These are phyloP conservation scores for Boloria euphrosyne DNA, from an alignment of 2,888 invertebrate genomes.

Conservation along the genomic window DNA sequence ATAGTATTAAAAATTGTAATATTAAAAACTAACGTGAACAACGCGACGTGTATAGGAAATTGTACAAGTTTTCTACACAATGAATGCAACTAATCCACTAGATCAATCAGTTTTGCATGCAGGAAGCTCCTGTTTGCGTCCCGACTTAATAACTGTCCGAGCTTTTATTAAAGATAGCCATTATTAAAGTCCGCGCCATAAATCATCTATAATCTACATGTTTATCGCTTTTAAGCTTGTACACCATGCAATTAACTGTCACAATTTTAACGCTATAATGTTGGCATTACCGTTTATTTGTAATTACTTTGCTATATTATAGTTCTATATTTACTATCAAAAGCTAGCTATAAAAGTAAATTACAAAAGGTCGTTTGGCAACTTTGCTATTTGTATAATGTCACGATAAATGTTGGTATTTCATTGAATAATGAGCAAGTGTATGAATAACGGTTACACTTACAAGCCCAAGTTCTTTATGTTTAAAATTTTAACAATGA, in stretches of 20 bases:
- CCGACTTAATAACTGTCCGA: slow-evolving; percentile 36
- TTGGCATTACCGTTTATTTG: not conserved
- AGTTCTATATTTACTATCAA: too few species aligned
- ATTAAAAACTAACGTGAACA: slow-evolving; percentile 2
- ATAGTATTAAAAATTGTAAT: not conserved
- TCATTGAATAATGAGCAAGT: too few species aligned
- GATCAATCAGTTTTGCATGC: slow-evolving; percentile 33
- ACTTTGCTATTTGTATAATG: too few species aligned
- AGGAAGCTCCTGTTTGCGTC: slow-evolving; percentile 33
- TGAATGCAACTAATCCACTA: slow-evolving; percentile 25
- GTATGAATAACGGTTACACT: too few species aligned
- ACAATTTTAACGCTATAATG: not conserved
- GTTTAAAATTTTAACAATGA: too few species aligned
- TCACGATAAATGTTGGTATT: too few species aligned
- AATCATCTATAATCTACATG: slow-evolving; percentile 31
- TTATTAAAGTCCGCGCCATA: slow-evolving; percentile 32
- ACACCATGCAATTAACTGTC: slow-evolving; percentile 23
- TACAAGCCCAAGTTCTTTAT: too few species aligned
- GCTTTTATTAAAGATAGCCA: slow-evolving; percentile 35
- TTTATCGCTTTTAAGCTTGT: slow-evolving; percentile 28
- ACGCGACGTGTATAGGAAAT: not conserved
- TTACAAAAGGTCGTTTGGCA: too few species aligned
- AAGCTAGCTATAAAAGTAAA: too few species aligned
- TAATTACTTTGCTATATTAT: too few species aligned
- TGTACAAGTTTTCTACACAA: slow-evolving; percentile 6